These are phyloP conservation scores for Ecliptopera silaceata DNA, from an alignment of 2,888 invertebrate species.

Conservation along the genomic window DNA sequence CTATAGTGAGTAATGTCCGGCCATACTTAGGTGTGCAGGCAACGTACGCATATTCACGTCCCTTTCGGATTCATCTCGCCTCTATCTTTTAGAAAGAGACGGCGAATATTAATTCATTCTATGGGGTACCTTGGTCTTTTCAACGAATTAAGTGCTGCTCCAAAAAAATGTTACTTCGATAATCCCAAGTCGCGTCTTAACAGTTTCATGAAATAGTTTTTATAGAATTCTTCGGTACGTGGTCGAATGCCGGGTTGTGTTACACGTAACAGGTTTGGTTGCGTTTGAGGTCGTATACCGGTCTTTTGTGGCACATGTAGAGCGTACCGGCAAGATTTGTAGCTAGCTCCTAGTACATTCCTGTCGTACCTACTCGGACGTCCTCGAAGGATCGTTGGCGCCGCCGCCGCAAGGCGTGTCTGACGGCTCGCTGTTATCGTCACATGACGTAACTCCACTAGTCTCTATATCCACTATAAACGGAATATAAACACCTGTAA, in stretches of 20 bases:
- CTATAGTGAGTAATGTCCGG: constrained; percentile 83
- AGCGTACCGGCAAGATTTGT: constrained; percentile 63
- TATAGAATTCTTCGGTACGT: constrained; percentile 53
- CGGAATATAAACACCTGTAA: constrained; percentile 50
- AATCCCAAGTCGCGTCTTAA: constrained; percentile 39
- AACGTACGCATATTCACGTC: constrained; percentile 81
- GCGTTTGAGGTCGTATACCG: constrained; percentile 78
- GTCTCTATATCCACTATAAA: constrained; percentile 40
- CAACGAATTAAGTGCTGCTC: constrained; percentile 55
- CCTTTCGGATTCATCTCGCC: constrained; percentile 68
- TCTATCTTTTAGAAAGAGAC: constrained; percentile 63
- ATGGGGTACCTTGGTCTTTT: constrained; percentile 56
- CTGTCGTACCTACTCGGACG: constrained; percentile 59
- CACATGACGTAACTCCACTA: constrained; percentile 73
- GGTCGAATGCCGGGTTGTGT: constrained; percentile 60
- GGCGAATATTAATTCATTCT: constrained; percentile 64
- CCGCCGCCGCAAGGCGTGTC: constrained; percentile 79
- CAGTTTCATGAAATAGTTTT: constrained; percentile 45
- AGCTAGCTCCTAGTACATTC: constrained; percentile 65
- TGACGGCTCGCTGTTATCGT: constrained; percentile 67
- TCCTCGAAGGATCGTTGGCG: constrained; percentile 72
- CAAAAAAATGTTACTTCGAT: constrained; percentile 50
- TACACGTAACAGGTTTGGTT: constrained; percentile 80
- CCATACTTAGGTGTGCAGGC: constrained; percentile 82
- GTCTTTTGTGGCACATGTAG: constrained; percentile 77